Evolutionary conservation across 1,140 invertebrate species (phyloP).

Genomic region (Drosophila truncata): DNA sequence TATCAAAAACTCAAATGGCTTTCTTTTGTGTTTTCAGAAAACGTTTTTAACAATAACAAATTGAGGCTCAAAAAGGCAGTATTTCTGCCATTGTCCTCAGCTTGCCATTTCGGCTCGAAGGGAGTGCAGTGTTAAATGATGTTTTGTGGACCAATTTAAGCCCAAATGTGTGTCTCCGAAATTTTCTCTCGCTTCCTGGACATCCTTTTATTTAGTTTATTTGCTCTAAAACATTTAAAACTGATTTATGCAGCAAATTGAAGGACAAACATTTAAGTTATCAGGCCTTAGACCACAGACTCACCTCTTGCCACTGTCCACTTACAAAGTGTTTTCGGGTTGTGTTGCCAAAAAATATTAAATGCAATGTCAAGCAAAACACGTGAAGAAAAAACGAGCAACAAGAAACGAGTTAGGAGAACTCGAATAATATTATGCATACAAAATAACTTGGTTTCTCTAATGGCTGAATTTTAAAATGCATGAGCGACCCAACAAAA

Average conservation of each 20-base stretch:
- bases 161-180: constrained; percentile 2
- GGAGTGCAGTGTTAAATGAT: constrained; percentile 52
- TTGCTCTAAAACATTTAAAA: constrained; percentile 46
- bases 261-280: constrained; percentile 67
- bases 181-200: neutral
- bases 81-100: constrained; percentile 51
- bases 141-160: constrained; percentile 71
- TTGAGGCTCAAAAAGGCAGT: constrained; percentile 12
- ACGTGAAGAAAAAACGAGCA: neutral
- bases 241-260: constrained; percentile 70
- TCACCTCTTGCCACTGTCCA: neutral
- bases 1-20: neutral
- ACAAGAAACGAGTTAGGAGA: neutral
- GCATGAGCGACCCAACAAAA: constrained; percentile 61
- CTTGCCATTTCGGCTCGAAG: neutral
- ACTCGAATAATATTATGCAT: constrained; percentile 77
- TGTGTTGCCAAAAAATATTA: constrained; percentile 59
- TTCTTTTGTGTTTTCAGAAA: neutral
- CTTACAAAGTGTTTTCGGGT: constrained; percentile 7
- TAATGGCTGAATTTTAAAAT: constrained; percentile 81
- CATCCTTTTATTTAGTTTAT: constrained; percentile 26
- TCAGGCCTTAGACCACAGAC: constrained; percentile 17
- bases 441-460: constrained; percentile 73
- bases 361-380: constrained; percentile 65
- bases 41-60: constrained; percentile 7